A percentile compares a stretch with the other conserved stretches of the same genome.
Evolutionary conservation across 2,888 invertebrate species (phyloP).

Genomic region (Drosophila leonis): DNA sequence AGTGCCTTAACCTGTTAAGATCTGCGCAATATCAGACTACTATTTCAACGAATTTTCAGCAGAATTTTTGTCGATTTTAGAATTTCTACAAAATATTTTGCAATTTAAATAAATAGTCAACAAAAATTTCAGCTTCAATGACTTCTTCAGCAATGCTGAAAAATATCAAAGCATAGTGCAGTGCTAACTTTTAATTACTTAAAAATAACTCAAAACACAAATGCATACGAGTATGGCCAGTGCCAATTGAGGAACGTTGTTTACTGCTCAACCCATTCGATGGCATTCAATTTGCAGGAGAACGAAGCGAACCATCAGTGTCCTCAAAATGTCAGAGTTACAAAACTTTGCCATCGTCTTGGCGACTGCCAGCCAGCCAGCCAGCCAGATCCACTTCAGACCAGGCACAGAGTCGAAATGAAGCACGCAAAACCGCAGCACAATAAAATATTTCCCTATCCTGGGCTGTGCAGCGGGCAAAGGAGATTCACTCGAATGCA

Average conservation of each 20-base stretch:
- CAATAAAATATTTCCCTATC: constrained; percentile 64
- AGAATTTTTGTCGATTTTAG: not conserved
- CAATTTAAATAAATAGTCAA: not conserved
- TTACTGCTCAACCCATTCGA: constrained; percentile 25
- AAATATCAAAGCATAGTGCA: not conserved
- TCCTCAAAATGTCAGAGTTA: constrained; percentile 60
- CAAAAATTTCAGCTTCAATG: not conserved
- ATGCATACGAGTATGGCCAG: not conserved
- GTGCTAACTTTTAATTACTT: constrained; percentile 3
- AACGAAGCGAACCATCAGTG: constrained; percentile 32
- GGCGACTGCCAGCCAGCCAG: constrained; percentile 17
- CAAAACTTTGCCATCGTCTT: constrained; percentile 60
- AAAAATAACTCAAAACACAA: not conserved
- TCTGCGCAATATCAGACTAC: too few relatives aligned
- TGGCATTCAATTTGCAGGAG: constrained; percentile 32
- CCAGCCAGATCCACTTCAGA: not conserved
- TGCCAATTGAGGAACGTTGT: constrained; percentile 7
- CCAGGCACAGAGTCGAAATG: constrained; percentile 2
- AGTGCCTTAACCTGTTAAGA: too few relatives aligned
- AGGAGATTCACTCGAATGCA: constrained; percentile 18
- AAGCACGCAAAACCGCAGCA: constrained; percentile 60
- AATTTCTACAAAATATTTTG: not conserved
- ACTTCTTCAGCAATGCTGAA: not conserved
- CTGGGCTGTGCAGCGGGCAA: not conserved
- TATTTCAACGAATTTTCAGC: too few relatives aligned